Evolutionary conservation across 2,113 vertebrate species (phyloP), one percentile per base, ranked within the genome.

Genomic region (Clarias gariepinus): DNA sequence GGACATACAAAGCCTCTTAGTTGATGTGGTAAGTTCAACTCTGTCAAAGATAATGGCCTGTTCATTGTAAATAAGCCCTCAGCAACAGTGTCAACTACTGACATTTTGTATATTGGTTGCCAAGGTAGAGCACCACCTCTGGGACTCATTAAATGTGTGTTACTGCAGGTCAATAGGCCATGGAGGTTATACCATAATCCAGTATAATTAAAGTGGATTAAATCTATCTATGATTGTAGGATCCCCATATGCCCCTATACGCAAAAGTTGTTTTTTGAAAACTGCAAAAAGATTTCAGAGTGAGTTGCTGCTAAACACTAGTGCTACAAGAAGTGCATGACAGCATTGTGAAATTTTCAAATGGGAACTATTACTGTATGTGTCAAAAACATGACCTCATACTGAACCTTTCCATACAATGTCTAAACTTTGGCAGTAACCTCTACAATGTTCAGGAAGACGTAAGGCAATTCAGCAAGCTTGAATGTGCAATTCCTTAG

Each of bases 11-110:
- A 86, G 57, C 13, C 68, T 73, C 69, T 83, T 85, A 1, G 8
- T 94, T 33, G 80, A 91, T n/a, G 88, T 88, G 90, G 95, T 95
- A 89, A 58, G 92, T 91, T 30, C 8, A 81, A 41, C 64, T 21
- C 64, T 9, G 2, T 41, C 1, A 19, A 52, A n/a, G 11, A 12
- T 79, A 78, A n/a, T 78, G 0, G 13, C 2, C 16, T 52, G 13
- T 64, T 63, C 19, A 47, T 47, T 12, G 47, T 47, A n/a, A 47
- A 61, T 52, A 33, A 58, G 55, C 21, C 3, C 2, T 60, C 11
- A 61, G 52, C 21, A 58, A 74, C 30, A 74, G 58, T n/a, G 33
- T 16, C 52, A 28, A 8, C 11, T 19, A 28, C 33, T 4, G 66
- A 28, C 19, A 23, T 28, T 30, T 30, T 30, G 18, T 12, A 76